Base-by-base conservation (phyloP, 1,140 invertebrate genomes). In the Oreohelix idahoensis region DNA sequence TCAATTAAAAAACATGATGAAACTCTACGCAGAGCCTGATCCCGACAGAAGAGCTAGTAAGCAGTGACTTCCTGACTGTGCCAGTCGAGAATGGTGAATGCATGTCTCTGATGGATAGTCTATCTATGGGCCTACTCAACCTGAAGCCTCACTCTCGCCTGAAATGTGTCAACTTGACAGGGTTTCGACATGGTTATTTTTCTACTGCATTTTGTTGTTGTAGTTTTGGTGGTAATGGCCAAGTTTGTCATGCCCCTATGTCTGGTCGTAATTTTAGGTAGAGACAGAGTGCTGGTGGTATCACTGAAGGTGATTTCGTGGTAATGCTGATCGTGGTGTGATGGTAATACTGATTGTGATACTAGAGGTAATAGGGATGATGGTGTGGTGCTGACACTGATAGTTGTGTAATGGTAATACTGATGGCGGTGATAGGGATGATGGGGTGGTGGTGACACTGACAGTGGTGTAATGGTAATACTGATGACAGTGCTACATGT, bases 111-210 rank as follows among this genome's bases (percentile, higher is more conserved):
- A 73, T 89, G 26, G 90, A 91, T 82, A 85, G 87, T 81, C 77
- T 91, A 53, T 88, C 90, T 63, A 78, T 89, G 13, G 90, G 89
- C 4, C 84, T 91, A 5, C 84, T 91, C 2, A 89, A 87, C 79
- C 85, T 86, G 32, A 88, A 87, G 66, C 77, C 88, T 39, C 81
- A 87, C 42, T 87, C 88, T n/a, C 80, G 82, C 26, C 82, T 91
- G 0, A 84, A 84, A 77, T 74, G 80, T 26, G 80, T 90, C 53
- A 89, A 91, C 77, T 88, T 91, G 38, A 86, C 87, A 13, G 87
- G 89, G 69, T 91, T 91, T 66, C 86, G 86, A 42, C 87, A 89
- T 81, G 89, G 89, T 90, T 15, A 45, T 45, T 45, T 45, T 45
- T 45, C 5, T 45, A 5, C 15, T 45, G 15, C 42, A 45, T 45